A percentile compares a stretch with the other conserved stretches of the same genome.
Conservation (phyloP, 2,797 vertebrate genomes). For the Tapera naevia region DNA sequence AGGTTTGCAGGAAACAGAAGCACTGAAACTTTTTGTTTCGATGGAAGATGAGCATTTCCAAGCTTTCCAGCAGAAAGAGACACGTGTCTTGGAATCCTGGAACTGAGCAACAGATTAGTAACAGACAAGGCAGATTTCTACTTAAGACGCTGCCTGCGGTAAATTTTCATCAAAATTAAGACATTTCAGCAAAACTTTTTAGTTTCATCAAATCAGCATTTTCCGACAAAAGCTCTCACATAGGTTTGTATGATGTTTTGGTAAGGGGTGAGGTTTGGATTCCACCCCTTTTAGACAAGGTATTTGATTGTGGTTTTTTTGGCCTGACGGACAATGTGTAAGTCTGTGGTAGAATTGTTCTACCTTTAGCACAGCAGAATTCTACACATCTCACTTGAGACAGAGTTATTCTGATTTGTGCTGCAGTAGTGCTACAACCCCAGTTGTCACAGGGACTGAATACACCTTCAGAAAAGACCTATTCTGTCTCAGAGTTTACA, state of each 20-base stretch:
- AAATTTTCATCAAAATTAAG: slow-evolving; percentile 22
- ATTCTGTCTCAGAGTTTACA: not conserved
- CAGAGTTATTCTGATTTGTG: not conserved
- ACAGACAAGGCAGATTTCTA: not conserved
- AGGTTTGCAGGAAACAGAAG: not conserved
- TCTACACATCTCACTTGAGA: not conserved
- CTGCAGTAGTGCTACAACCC: not conserved
- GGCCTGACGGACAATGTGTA: not conserved
- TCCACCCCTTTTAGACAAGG: no score
- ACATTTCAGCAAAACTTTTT: slow-evolving; percentile 54
- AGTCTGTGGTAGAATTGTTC: not conserved
- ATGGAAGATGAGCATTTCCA: not conserved
- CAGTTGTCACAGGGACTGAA: not conserved
- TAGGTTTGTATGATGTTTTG: slow-evolving; percentile 29
- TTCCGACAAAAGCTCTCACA: slow-evolving; percentile 9
- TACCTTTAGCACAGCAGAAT: not conserved
- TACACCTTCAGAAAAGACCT: not conserved
- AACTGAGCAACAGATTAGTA: not conserved
- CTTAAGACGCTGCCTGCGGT: not conserved
- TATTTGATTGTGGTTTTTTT: no score
- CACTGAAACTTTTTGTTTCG: not conserved
- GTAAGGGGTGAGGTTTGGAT: not conserved
- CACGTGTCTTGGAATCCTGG: not conserved
- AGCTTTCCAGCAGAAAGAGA: not conserved
- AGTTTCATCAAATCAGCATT: slow-evolving; percentile 57